phyloP scores from a whole-genome alignment of 1,140 invertebrate genomes.

The Lethrus apterus region DNA sequence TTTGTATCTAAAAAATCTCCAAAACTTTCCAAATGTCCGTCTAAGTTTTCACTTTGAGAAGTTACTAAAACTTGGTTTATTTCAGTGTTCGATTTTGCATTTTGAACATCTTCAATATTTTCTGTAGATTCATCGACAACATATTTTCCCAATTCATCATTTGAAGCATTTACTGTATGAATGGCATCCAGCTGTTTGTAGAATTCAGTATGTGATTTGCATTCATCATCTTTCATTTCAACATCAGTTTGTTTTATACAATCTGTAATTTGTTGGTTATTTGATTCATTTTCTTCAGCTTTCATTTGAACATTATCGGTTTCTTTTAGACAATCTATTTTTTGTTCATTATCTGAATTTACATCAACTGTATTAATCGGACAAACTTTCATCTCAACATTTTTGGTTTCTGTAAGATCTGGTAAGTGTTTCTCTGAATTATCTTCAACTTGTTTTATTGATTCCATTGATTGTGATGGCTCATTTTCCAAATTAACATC shows the following conservation, averaged over 20 bases:
- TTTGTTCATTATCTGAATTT: background rate
- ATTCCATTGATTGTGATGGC: too few relatives aligned
- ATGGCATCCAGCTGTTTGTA: too few relatives aligned
- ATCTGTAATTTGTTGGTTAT: background rate
- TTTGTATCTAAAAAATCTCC: too few relatives aligned
- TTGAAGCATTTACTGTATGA: too few relatives aligned
- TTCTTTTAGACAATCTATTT: background rate
- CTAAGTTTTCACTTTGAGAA: background rate
- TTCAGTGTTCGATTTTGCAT: background rate
- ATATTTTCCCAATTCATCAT: too few relatives aligned
- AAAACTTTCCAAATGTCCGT: background rate
- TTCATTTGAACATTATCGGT: background rate
- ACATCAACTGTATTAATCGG: background rate
- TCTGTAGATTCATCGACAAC: too few relatives aligned
- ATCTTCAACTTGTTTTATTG: too few relatives aligned
- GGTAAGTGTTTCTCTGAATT: too few relatives aligned
- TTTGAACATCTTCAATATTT: background rate
- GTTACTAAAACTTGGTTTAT: background rate
- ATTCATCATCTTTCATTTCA: constrained; percentile 4
- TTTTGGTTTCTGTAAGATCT: too few relatives aligned
- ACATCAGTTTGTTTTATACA: background rate
- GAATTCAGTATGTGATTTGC: too few relatives aligned
- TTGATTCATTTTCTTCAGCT: constrained; percentile 1
- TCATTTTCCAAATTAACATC: too few relatives aligned
- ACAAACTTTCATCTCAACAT: background rate